Evolutionary conservation across 2,113 vertebrate genomes (phyloP).

Genomic region (Macrotis lagotis): DNA sequence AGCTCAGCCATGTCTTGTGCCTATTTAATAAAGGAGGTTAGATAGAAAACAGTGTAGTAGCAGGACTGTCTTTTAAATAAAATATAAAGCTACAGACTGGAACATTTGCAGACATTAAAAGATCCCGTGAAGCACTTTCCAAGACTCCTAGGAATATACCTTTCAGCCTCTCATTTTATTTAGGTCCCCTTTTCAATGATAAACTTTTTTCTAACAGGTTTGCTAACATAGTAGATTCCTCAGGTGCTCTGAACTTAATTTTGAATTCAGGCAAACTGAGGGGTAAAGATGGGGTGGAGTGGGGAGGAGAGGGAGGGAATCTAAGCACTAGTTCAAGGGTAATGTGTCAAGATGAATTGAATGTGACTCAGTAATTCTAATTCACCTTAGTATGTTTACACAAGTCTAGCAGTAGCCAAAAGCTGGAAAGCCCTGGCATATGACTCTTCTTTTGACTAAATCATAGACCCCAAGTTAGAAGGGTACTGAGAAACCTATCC

Average conservation of each 20-base stretch:
- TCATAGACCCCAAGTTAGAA: neutral
- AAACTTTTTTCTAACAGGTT: neutral
- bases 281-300: neutral
- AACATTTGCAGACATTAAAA: slow-evolving; percentile 42
- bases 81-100: neutral
- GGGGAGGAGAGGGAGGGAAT: neutral
- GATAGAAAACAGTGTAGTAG: slow-evolving; percentile 41
- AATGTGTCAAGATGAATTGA: neutral
- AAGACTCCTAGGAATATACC: neutral
- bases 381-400: neutral
- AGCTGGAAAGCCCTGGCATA: neutral
- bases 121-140: slow-evolving; percentile 35
- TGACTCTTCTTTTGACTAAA: neutral
- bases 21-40: slow-evolving; percentile 53
- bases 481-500: neutral
- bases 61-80: slow-evolving; percentile 47
- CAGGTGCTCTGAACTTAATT: neutral
- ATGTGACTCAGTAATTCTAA: neutral
- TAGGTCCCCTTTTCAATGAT: neutral
- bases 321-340: neutral
- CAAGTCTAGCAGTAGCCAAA: neutral
- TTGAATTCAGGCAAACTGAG: neutral
- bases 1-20: slow-evolving; percentile 48
- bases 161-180: neutral
- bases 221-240: neutral